phyloP scores from a whole-genome alignment of 2,113 vertebrate species.

The Corvus moneduloides region DNA sequence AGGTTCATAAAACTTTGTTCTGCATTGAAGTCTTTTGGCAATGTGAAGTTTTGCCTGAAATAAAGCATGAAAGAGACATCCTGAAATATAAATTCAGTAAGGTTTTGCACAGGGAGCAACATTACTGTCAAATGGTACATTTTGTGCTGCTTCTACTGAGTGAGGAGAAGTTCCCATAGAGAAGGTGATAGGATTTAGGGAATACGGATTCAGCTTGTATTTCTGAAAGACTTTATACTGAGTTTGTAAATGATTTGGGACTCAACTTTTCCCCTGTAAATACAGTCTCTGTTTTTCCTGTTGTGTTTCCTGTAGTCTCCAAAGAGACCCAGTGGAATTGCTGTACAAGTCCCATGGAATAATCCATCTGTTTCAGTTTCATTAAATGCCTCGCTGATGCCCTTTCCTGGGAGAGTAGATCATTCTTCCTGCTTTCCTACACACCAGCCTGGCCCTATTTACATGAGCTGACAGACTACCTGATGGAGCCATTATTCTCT shows the following conservation, averaged over 20 bases:
- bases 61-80: background rate
- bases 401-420: constrained; percentile 58
- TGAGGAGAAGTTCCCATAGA: background rate
- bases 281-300: background rate
- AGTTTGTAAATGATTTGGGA: background rate
- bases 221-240: background rate
- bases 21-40: constrained; percentile 13
- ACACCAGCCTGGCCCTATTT: constrained; percentile 34
- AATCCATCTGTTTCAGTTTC: constrained; percentile 21
- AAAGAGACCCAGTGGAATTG: background rate
- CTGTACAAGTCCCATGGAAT: background rate
- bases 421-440: constrained; percentile 4
- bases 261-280: background rate
- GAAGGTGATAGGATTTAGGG: background rate
- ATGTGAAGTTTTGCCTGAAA: background rate
- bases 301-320: constrained; percentile 21
- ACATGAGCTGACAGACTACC: constrained; percentile 52
- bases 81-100: background rate
- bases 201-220: background rate
- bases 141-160: background rate
- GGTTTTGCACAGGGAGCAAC: background rate
- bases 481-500: constrained; percentile 61
- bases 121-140: background rate
- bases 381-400: constrained; percentile 29
- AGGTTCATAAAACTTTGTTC: constrained; percentile 29